A percentile compares a stretch with the other conserved stretches of the same genome.
Conservation (phyloP, 2,797 vertebrate species). For the Anabas testudineus region DNA sequence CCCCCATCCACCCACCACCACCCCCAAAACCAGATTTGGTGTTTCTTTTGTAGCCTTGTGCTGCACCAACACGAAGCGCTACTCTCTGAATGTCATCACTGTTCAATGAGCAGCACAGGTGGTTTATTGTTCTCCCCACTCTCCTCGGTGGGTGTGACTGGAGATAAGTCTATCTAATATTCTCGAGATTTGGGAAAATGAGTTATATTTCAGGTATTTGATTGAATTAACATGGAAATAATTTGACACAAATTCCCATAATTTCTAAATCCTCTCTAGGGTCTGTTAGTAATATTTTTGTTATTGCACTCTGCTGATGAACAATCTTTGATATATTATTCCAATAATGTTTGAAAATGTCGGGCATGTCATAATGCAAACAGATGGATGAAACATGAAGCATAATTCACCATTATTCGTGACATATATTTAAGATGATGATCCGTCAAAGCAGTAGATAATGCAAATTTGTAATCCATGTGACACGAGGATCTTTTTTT, state of each 20-base stretch:
- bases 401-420: slow-evolving; percentile 59
- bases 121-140: slow-evolving; percentile 79
- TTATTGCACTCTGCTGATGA: slow-evolving; percentile 38
- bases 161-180: slow-evolving; percentile 48
- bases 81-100: slow-evolving; percentile 80
- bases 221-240: slow-evolving; percentile 54
- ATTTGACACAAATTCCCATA: slow-evolving; percentile 37
- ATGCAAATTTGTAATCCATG: slow-evolving; percentile 12
- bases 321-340: slow-evolving; percentile 68
- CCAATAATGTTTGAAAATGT: slow-evolving; percentile 76
- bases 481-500: not conserved
- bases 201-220: slow-evolving; percentile 51
- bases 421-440: slow-evolving; percentile 33
- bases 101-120: slow-evolving; percentile 80
- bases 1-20: too few relatives aligned
- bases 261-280: slow-evolving; percentile 34
- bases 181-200: slow-evolving; percentile 46
- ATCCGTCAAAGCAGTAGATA: slow-evolving; percentile 42
- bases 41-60: slow-evolving; percentile 63
- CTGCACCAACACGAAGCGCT: slow-evolving; percentile 59
- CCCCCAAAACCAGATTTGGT: slow-evolving; percentile 64
- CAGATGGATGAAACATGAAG: slow-evolving; percentile 47
- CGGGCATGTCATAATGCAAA: slow-evolving; percentile 65
- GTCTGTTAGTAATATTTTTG: slow-evolving; percentile 45
- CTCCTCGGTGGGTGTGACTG: slow-evolving; percentile 68